These are phyloP conservation scores for Dicentrarchus labrax DNA, from an alignment of 2,113 vertebrate species.

Conservation along the genomic window DNA sequence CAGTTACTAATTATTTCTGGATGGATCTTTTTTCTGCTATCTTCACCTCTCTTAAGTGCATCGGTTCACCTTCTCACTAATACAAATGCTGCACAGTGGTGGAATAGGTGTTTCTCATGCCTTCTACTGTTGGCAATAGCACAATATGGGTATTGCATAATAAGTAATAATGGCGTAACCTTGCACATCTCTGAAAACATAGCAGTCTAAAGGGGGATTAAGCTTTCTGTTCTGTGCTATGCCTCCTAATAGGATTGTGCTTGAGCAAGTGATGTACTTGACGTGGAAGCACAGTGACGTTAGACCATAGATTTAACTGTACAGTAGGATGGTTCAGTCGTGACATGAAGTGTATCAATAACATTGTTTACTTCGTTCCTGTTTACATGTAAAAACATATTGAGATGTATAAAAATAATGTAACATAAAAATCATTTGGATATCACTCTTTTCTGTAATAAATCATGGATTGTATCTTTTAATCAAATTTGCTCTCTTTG, in stretches of 20 bases:
- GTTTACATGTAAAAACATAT: conserved; percentile 87
- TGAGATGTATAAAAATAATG: conserved; percentile 82
- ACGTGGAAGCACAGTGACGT: conserved; percentile 64
- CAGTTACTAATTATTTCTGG: conserved; percentile 16
- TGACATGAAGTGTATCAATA: conserved; percentile 76
- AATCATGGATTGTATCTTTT: conserved; percentile 86
- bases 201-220: conserved; percentile 46
- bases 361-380: conserved; percentile 86
- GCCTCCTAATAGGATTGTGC: conserved; percentile 64
- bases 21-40: conserved; percentile 32
- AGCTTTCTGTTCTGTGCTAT: conserved; percentile 48
- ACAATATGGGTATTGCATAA: conserved; percentile 67
- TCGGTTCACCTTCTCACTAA: conserved; percentile 47
- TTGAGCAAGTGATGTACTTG: conserved; percentile 54
- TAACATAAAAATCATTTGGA: conserved; percentile 84
- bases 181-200: conserved; percentile 73
- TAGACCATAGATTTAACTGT: conserved; percentile 57
- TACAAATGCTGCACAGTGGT: conserved; percentile 57
- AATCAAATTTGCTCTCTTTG: conserved; percentile 53
- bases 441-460: conserved; percentile 90
- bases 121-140: conserved; percentile 67
- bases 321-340: conserved; percentile 57
- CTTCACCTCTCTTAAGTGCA: conserved; percentile 26
- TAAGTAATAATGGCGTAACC: conserved; percentile 72
- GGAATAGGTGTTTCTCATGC: conserved; percentile 47